A percentile compares a stretch with the other conserved stretches of the same genome.
Evolutionary conservation across 1,140 invertebrate genomes (phyloP).

Genomic region (Pinna nobilis): DNA sequence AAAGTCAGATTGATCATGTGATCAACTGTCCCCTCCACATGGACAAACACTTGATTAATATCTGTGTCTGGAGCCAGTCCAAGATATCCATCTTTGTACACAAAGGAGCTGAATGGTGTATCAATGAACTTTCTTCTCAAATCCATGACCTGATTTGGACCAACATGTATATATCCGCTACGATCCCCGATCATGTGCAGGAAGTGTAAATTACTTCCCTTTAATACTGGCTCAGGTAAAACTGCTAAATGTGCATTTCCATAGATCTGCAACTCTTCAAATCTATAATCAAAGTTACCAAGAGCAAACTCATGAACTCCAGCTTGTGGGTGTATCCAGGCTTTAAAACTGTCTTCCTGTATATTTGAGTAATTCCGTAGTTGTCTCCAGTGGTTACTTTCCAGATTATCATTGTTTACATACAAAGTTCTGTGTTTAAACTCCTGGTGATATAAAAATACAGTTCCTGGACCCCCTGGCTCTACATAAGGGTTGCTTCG

Average conservation of each 20-base stretch:
- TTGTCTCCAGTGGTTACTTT: slow-evolving; percentile 43
- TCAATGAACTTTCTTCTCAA: slow-evolving; percentile 54
- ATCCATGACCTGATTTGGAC: slow-evolving; percentile 60
- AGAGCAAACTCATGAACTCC: slow-evolving; percentile 51
- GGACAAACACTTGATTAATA: slow-evolving; percentile 58
- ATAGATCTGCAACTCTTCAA: slow-evolving; percentile 63
- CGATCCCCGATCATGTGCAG: slow-evolving; percentile 64
- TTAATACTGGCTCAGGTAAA: slow-evolving; percentile 46
- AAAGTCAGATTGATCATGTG: slow-evolving; percentile 62
- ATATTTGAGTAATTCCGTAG: slow-evolving; percentile 56
- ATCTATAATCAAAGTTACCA: slow-evolving; percentile 51
- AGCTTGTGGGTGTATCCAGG: slow-evolving; percentile 60
- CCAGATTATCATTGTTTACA: slow-evolving; percentile 55
- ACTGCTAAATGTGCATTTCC: slow-evolving; percentile 63
- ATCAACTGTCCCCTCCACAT: slow-evolving; percentile 60
- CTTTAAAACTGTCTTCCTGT: slow-evolving; percentile 61
- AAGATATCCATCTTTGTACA: slow-evolving; percentile 59
- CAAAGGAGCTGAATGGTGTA: slow-evolving; percentile 63
- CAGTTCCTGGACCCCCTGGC: slow-evolving; percentile 61
- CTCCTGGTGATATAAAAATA: slow-evolving; percentile 57
- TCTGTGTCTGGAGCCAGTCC: slow-evolving; percentile 63
- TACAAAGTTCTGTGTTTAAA: slow-evolving; percentile 56
- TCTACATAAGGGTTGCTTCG: slow-evolving; percentile 29
- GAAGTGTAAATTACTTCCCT: slow-evolving; percentile 56
- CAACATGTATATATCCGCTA: slow-evolving; percentile 59